These are phyloP conservation scores for cattle (Bos taurus) DNA, from an alignment of 2,113 vertebrate species.

Conservation along the genomic window ARS-UCD2.0 NC_037356.1:6739001-6739500, in stretches of 20 bases:
- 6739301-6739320: background rate
- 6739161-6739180: background rate
- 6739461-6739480: background rate
- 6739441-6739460: background rate
- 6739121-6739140: background rate
- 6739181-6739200: background rate
- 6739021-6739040: background rate
- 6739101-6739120: background rate
- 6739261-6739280: background rate
- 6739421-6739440: background rate
- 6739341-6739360: background rate
- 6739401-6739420: background rate
- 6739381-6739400: background rate
- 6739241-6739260: background rate
- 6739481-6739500: background rate
- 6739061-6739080: background rate
- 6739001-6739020: background rate
- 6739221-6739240: background rate
- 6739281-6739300: background rate
- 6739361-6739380: background rate
- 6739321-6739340: background rate
- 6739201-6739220: background rate
- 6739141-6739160: background rate
- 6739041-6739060: background rate
- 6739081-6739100: background rate